Conservation (phyloP, 2,113 vertebrate species). For the Gambusia affinis region DNA sequence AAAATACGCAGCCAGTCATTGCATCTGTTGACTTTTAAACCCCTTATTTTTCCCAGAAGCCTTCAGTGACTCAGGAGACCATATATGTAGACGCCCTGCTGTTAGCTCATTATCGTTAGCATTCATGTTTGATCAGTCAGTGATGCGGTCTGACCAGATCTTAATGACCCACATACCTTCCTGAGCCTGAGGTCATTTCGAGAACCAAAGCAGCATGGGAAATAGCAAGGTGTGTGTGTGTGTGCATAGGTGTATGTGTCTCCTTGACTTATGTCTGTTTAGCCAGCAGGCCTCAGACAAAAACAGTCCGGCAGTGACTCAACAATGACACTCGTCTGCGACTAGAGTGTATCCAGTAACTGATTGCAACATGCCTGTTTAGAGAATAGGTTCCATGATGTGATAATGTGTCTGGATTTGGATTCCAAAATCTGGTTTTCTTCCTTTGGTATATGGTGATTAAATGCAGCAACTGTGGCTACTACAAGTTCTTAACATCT, state of each 20-base stretch:
- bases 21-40: conserved; percentile 76
- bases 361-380: conserved; percentile 44
- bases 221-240: conserved; percentile 24
- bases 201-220: conserved; percentile 23
- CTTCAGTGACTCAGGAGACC: conserved; percentile 65
- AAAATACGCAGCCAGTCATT: conserved; percentile 44
- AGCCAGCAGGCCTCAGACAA: conserved; percentile 33
- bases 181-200: conserved; percentile 54
- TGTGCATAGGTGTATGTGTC: conserved; percentile 11
- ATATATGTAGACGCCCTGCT: conserved; percentile 60
- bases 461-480: conserved; percentile 42
- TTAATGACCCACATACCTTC: conserved; percentile 63
- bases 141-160: conserved; percentile 68
- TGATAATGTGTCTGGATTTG: conserved; percentile 37
- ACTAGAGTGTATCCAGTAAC: conserved; percentile 19
- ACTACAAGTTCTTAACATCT: conserved; percentile 61
- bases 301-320: conserved; percentile 46
- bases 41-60: conserved; percentile 72
- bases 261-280: conserved; percentile 32
- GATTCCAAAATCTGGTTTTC: conserved; percentile 41
- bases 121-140: conserved; percentile 61
- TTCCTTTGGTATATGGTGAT: conserved; percentile 41
- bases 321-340: conserved; percentile 26
- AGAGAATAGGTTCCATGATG: conserved; percentile 10
- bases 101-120: conserved; percentile 66